Evolutionary conservation across 1,140 invertebrate species (phyloP).

Genomic region (Papilio dardanus): DNA sequence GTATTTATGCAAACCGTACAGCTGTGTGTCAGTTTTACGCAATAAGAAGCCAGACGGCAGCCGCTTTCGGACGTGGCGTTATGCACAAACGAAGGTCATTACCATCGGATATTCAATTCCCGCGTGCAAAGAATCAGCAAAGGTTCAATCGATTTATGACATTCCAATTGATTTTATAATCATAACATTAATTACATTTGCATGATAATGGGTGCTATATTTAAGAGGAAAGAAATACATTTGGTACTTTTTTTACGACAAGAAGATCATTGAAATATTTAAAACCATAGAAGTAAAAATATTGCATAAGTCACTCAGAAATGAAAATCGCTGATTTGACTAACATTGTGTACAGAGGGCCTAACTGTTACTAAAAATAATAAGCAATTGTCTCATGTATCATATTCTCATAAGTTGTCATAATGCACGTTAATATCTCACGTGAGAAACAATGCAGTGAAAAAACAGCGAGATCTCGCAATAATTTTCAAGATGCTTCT

Average conservation of each 20-base stretch:
- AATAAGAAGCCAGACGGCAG: conserved; percentile 61
- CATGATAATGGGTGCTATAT: background rate
- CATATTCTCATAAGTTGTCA: background rate
- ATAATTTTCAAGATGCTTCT: conserved; percentile 23
- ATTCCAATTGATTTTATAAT: conserved; percentile 52
- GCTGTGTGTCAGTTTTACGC: conserved; percentile 49
- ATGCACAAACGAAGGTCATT: conserved; percentile 71
- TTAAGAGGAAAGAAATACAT: too few species aligned
- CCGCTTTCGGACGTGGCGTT: conserved; percentile 55
- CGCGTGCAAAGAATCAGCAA: conserved; percentile 57
- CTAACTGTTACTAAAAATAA: too few species aligned
- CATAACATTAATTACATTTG: conserved; percentile 37
- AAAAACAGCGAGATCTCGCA: background rate
- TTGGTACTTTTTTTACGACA: too few species aligned
- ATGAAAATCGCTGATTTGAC: too few species aligned
- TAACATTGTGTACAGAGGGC: too few species aligned
- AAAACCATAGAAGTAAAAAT: too few species aligned
- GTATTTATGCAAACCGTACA: conserved; percentile 16
- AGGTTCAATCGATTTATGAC: conserved; percentile 61
- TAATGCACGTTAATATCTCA: background rate
- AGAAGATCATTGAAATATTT: too few species aligned
- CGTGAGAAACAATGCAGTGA: background rate
- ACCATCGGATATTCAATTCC: conserved; percentile 68
- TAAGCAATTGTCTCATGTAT: background rate
- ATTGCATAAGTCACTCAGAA: too few species aligned